These are phyloP conservation scores for Sus scrofa DNA, from an alignment of 2,113 vertebrate genomes.

Conservation along the genomic window T2T-Sscrofa CM000812.6:49579501-49580000, in stretches of 20 bases:
- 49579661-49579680: not conserved
- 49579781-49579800: not conserved
- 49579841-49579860: not conserved
- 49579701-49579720: not conserved
- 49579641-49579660: not conserved
- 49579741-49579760: not conserved
- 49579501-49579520: not conserved
- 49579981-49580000: rapidly evolving
- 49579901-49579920: not conserved
- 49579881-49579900: not conserved
- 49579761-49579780: not conserved
- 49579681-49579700: not conserved
- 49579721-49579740: not conserved
- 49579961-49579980: not conserved
- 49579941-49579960: not conserved
- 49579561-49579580: not conserved
- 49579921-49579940: not conserved
- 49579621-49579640: not conserved
- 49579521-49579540: not conserved
- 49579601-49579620: not conserved
- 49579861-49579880: not conserved
- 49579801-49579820: not conserved
- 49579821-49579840: not conserved
- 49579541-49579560: not conserved
- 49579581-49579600: not conserved